phyloP scores from a whole-genome alignment of 2,888 invertebrate genomes.

The Mellilla xanthometata region DNA sequence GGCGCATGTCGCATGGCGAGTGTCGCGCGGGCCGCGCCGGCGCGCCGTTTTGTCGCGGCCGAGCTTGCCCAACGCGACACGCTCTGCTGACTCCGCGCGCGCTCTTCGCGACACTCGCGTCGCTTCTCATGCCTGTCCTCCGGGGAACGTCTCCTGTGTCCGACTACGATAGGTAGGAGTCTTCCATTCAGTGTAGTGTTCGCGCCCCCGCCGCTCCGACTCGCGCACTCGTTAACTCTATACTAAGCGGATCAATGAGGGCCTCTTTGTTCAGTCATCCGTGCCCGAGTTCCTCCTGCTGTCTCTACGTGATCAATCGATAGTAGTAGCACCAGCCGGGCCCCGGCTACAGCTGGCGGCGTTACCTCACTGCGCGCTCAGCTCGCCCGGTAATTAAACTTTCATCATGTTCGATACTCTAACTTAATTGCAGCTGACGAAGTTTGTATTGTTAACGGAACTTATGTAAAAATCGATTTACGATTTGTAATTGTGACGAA shows the following conservation, averaged over 20 bases:
- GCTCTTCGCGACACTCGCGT: constrained; percentile 6
- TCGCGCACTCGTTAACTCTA: no score
- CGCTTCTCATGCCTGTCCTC: no score
- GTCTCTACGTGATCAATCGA: no score
- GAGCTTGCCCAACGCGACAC: constrained; percentile 60
- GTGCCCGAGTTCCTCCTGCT: no score
- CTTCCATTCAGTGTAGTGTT: no score
- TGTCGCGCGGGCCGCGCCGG: constrained; percentile 28
- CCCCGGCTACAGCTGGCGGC: no score
- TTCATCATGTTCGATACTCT: constrained; percentile 4
- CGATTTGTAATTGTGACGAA: not conserved
- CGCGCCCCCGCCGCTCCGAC: no score
- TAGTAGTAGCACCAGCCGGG: no score
- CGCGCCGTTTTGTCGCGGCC: constrained; percentile 64
- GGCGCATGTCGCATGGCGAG: constrained; percentile 11
- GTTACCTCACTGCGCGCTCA: not conserved
- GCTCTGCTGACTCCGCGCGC: constrained; percentile 32
- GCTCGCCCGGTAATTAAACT: constrained; percentile 5
- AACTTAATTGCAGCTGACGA: not conserved
- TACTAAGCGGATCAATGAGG: no score
- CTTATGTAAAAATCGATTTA: constrained; percentile 20
- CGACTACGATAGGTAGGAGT: no score
- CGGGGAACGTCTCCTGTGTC: no score
- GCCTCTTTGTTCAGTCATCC: no score
- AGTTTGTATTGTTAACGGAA: constrained; percentile 4